Evolutionary conservation across 2,888 invertebrate species (phyloP), one percentile per base, ranked within the genome.

Genomic region (Rugalucina vietnamica): DNA sequence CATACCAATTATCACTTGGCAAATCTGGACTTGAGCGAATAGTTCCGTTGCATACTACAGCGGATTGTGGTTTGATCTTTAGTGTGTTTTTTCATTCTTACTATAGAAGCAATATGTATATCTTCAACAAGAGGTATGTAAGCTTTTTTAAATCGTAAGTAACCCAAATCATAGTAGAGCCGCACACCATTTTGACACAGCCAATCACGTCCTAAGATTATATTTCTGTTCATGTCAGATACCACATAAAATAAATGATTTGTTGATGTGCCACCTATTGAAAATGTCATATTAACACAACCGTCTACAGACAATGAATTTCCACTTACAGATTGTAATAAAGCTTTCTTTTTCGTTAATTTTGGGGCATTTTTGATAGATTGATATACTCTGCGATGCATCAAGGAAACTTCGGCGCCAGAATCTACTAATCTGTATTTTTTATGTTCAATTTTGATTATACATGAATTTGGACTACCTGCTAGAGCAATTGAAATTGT

Each of bases 341-440:
- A 27, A 21, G 76, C 37, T 29, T 10, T 27, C 32, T 43, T 79
- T 32, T 54, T 65, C 1, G n/a, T 24, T 49, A 79, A 71, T 72
- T 65, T 83, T 29, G 49, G 79, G 49, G 54, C 76, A 29, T 60
- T 49, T 69, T 76, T 36, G 18, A 83, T 37, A 36, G 34, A 65
- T 8, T 79, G 29, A 79, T 75, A 83, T 32, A 83, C 72, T 29
- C 79, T 24, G 14, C 54, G 50, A 72, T 83, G 83, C 65, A 83
- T 79, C 39, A 79, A 71, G 14, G 71, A 43, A 24, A 79, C 39
- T 43, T 83, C 79, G 27, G 79, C 76, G 10, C 83, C 79, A 24
- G 79, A 76, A 54, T 82, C 77, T 34, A 77, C 74, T 39, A 82
- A 54, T 73, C 82, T 77, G 60, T 60, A 76, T 60, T 76, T 79